Conservation (phyloP, 2,888 invertebrate species). For the Ptilodon capucinus region DNA sequence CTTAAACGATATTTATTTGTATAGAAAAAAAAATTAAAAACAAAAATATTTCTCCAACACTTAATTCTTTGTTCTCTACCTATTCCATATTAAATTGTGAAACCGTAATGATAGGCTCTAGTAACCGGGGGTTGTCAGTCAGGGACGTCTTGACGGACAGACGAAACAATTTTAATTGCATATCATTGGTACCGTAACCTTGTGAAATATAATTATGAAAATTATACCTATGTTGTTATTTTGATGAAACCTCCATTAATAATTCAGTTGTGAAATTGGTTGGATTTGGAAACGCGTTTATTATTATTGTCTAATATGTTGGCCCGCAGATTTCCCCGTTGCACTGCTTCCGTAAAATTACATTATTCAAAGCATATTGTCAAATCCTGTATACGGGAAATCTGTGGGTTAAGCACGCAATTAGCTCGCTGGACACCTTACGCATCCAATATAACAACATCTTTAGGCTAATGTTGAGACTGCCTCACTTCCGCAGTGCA, state of each 20-base stretch:
- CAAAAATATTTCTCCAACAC: conserved; percentile 39
- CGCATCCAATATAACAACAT: too few species aligned
- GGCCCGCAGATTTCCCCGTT: too few species aligned
- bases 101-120: conserved; percentile 67
- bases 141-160: conserved; percentile 73
- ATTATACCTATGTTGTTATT: conserved; percentile 35
- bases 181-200: conserved; percentile 44
- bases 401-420: too few species aligned
- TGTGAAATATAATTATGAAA: conserved; percentile 48
- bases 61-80: conserved; percentile 39
- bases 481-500: too few species aligned
- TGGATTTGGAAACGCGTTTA: background rate
- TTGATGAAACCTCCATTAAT: conserved; percentile 24
- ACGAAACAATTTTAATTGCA: conserved; percentile 69
- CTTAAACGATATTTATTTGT: too few species aligned
- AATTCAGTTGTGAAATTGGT: conserved; percentile 17
- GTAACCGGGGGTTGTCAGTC: conserved; percentile 53
- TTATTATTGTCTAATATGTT: too few species aligned
- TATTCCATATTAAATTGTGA: conserved; percentile 31
- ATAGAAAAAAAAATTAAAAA: conserved; percentile 18
- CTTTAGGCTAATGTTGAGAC: too few species aligned
- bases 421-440: too few species aligned
- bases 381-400: too few species aligned
- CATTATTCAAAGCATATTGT: too few species aligned
- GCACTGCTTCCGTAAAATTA: too few species aligned